A percentile compares a stretch with the other conserved stretches of the same genome.
These are phyloP conservation scores for Acanthaster planci DNA, from an alignment of 35 echinoderm and acorn worm species.

Conservation along the genomic window DNA sequence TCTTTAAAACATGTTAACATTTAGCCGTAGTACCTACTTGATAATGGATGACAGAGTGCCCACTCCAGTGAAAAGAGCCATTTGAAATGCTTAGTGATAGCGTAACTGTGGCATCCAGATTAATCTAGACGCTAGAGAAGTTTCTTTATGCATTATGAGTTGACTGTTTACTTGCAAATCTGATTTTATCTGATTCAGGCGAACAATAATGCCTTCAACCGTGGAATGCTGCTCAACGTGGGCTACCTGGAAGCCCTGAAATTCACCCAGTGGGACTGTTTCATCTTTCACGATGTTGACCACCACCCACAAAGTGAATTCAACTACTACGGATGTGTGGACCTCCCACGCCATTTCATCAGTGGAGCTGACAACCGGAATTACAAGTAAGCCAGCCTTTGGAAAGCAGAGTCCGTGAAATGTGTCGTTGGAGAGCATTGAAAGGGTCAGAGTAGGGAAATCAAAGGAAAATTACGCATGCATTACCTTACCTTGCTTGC, in stretches of 20 bases:
- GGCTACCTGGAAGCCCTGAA: conserved; percentile 52
- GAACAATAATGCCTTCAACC: conserved; percentile 33
- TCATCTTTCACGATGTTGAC: conserved; percentile 65
- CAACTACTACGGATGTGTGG: conserved; percentile 41
- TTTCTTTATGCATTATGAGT: too few relatives aligned
- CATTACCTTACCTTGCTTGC: too few relatives aligned
- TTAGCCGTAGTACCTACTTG: too few relatives aligned
- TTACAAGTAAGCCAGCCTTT: conserved; percentile 39
- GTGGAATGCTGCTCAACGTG: conserved; percentile 51
- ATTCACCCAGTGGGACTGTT: conserved; percentile 51
- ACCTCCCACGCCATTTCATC: conserved; percentile 47
- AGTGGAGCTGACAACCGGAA: conserved; percentile 37
- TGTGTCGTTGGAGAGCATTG: too few relatives aligned
- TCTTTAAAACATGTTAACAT: too few relatives aligned
- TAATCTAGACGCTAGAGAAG: neutral
- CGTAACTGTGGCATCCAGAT: neutral
- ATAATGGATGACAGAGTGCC: too few relatives aligned
- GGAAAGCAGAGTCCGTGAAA: too few relatives aligned
- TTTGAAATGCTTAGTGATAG: neutral
- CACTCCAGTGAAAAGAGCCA: too few relatives aligned
- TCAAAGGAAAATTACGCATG: too few relatives aligned
- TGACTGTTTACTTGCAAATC: too few relatives aligned
- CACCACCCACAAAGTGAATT: conserved; percentile 40
- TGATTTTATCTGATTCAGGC: conserved; percentile 10
- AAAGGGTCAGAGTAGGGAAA: too few relatives aligned